Evolutionary conservation across 1,140 invertebrate genomes (phyloP).

Genomic region (Cylas formicarius): DNA sequence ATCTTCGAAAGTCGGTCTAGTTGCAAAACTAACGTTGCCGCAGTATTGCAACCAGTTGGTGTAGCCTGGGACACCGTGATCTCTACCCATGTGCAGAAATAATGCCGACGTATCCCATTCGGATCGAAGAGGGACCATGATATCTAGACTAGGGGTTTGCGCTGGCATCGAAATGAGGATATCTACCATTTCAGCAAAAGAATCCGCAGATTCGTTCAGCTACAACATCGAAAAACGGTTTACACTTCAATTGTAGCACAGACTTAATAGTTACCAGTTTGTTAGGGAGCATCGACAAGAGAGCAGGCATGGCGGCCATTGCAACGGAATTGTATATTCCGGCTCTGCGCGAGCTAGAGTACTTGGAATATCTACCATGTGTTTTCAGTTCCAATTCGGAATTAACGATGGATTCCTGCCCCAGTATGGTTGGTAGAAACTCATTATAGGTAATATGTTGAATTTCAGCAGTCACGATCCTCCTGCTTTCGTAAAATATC

Average conservation of each 20-base stretch:
- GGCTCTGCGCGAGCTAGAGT: slow-evolving; percentile 72
- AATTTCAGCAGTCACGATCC: slow-evolving; percentile 69
- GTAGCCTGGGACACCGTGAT: slow-evolving; percentile 88
- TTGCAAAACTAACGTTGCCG: slow-evolving; percentile 39
- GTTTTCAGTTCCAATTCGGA: slow-evolving; percentile 55
- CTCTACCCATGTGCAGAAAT: slow-evolving; percentile 64
- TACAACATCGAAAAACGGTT: slow-evolving; percentile 16
- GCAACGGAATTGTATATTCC: slow-evolving; percentile 70
- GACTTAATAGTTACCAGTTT: slow-evolving; percentile 44
- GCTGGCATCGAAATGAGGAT: slow-evolving; percentile 46
- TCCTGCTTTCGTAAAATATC: slow-evolving; percentile 70
- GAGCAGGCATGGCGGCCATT: slow-evolving; percentile 62
- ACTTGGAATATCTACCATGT: slow-evolving; percentile 62
- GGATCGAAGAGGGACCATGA: slow-evolving; percentile 32
- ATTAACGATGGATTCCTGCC: slow-evolving; percentile 58
- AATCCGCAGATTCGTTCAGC: slow-evolving; percentile 41
- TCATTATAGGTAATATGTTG: slow-evolving; percentile 84
- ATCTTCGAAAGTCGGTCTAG: slow-evolving; percentile 50
- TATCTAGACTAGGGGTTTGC: slow-evolving; percentile 45
- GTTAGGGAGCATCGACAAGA: slow-evolving; percentile 61
- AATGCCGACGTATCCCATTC: slow-evolving; percentile 49
- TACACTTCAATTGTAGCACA: neutral
- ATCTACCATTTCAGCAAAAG: slow-evolving; percentile 41
- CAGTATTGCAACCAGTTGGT: slow-evolving; percentile 67
- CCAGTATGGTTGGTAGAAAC: slow-evolving; percentile 71